Percentiles rank a stretch among this genome's conserved stretches.
Conservation (phyloP, 2,113 vertebrate genomes). For the Syngnathus scovelli region DNA sequence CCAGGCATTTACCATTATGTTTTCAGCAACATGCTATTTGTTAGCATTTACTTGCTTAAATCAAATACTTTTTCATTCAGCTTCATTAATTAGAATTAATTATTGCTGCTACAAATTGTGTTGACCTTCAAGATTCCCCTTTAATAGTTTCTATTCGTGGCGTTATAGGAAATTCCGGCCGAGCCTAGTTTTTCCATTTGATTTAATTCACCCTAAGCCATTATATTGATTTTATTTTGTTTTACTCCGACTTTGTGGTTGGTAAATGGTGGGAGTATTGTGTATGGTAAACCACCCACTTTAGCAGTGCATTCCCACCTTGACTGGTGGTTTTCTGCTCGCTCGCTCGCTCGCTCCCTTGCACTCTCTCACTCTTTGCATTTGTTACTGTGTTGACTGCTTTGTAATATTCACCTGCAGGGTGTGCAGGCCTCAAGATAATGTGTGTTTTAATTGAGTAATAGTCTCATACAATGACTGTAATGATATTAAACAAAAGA, state of each 20-base stretch:
- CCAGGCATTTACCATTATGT: no score
- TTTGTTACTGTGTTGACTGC: slow-evolving; percentile 2
- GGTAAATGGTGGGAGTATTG: slow-evolving; percentile 29
- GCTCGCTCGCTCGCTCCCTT: neutral
- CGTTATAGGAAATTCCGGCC: neutral
- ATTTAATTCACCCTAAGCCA: neutral
- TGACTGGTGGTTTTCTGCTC: slow-evolving; percentile 12
- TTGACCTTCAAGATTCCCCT: neutral
- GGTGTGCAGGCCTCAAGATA: neutral
- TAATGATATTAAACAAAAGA: slow-evolving; percentile 2
- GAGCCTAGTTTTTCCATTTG: neutral
- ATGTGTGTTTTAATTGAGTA: neutral
- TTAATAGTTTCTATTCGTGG: neutral
- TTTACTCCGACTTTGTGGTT: slow-evolving; percentile 37
- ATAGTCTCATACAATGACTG: neutral
- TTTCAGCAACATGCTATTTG: no score
- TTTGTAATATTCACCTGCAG: neutral
- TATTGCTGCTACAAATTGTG: neutral
- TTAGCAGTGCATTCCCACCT: slow-evolving; percentile 20
- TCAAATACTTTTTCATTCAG: no score
- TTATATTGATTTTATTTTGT: slow-evolving; percentile 16
- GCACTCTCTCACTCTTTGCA: neutral
- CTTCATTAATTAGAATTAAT: no score
- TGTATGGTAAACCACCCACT: slow-evolving; percentile 33
- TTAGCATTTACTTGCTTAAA: no score